These are phyloP conservation scores for Cheirogaleus major DNA, from an alignment of 2,797 vertebrate genomes.

Conservation along the genomic window DNA sequence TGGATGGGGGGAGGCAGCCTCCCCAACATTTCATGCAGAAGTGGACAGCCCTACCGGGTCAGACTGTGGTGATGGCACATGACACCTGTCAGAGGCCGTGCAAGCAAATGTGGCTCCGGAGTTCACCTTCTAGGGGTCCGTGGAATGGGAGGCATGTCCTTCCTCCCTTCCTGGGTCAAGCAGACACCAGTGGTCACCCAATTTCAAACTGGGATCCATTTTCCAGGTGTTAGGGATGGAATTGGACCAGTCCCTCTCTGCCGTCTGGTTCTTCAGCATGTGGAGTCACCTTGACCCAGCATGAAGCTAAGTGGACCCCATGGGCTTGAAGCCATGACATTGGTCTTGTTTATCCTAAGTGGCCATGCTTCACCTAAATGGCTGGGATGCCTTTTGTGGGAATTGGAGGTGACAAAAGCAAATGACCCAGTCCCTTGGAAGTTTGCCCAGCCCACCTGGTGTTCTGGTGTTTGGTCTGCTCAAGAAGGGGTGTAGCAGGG, in stretches of 20 bases:
- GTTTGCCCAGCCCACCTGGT: not conserved
- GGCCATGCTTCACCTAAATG: not conserved
- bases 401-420: constrained; percentile 14
- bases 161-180: not conserved
- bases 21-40: not conserved
- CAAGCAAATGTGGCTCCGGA: not conserved
- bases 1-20: not conserved
- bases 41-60: not conserved
- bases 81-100: not conserved
- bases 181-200: not conserved
- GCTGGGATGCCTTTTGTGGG: not conserved
- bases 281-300: not conserved
- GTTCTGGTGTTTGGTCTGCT: not conserved
- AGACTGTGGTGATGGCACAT: not conserved
- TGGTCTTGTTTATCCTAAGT: not conserved
- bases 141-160: not conserved
- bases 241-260: not conserved
- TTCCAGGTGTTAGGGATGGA: not conserved
- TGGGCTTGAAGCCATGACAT: not conserved
- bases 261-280: not conserved
- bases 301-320: not conserved
- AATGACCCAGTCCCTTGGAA: not conserved
- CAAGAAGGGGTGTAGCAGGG: too few species aligned
- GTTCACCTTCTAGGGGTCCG: not conserved
- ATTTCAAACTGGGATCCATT: not conserved